Base-by-base conservation (phyloP, 2,888 invertebrate species). In the Cheilosia soror region DNA sequence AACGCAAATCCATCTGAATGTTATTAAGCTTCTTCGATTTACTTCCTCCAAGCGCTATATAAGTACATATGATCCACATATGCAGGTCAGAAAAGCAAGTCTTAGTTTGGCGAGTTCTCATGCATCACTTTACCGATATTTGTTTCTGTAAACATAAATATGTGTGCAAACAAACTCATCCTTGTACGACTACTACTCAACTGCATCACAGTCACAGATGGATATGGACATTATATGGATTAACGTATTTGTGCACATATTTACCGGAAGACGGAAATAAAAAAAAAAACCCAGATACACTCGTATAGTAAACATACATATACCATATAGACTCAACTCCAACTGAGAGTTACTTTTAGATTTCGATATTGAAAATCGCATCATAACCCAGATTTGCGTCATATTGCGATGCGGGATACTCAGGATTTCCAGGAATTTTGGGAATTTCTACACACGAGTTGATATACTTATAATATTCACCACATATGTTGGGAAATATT, bases 401-500 rank as follows among this genome's bases (percentile, higher is more conserved):
- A 62, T 29, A 31, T 20, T 44, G 62, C 44, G 62, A 15, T 31
- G 44, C 15, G 20, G 25, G 49, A 25, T 20, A 11, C 37, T 49
- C 29, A 42, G 62, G 31, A 47, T 62, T 62, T 29, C 62, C 62
- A 62, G 15, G 42, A 42, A 42, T 15, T n/a, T 11, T 4, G 6
- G 42, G 25, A 40, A 44, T 31, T 44, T 62, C 9, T 44, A 13
- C 31, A 20, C 15, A 25, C 25, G 25, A 4, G 20, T 15, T 2
- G n/a, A 20, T 47, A 47, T 13, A 25, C 5, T n/a, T n/a, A n/a
- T n/a, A n/a, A 15, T 2, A 15, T 44, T 3, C 2, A 11, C 37
- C 51, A 51, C 65, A 65, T 37, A n/a, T 51, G 65, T 11, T 65
- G 65, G 65, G 27, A 63, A 63, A 44, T 63, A 49, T 49, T 63